Evolutionary conservation across 2,888 invertebrate species (phyloP).

Genomic region (Alloscopus bannaensis): DNA sequence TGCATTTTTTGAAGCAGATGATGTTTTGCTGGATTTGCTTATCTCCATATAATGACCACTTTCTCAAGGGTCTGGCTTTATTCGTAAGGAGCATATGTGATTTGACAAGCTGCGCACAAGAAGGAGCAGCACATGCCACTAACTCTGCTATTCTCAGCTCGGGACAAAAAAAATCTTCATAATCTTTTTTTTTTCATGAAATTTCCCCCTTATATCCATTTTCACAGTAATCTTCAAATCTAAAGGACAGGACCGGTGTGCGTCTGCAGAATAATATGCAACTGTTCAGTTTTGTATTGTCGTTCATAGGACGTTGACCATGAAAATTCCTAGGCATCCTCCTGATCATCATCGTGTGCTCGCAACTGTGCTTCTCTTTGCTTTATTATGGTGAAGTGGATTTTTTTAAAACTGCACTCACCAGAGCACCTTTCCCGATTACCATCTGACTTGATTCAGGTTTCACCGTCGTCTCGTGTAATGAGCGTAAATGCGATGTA

Average conservation of each 20-base stretch:
- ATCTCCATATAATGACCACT: conserved; percentile 13
- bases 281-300: no score
- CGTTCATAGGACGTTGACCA: conserved; percentile 48
- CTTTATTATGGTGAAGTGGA: no score
- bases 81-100: not conserved
- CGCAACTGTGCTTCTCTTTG: not conserved
- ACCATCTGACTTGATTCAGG: conserved; percentile 37
- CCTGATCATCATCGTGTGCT: no score
- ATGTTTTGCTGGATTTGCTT: conserved; percentile 2
- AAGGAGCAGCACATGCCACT: conserved; percentile 43
- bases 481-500: no score
- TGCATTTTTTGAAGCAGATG: conserved; percentile 19
- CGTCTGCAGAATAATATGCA: conserved; percentile 1
- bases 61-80: not conserved
- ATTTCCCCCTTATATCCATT: no score
- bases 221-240: no score
- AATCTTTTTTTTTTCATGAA: no score
- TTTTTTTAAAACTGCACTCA: no score
- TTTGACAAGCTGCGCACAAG: conserved; percentile 24
- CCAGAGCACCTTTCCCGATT: conserved; percentile 40
- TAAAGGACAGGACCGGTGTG: conserved; percentile 29
- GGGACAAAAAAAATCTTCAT: not conserved
- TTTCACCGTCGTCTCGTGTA: conserved; percentile 1
- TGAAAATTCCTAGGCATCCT: no score
- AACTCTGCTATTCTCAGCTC: not conserved